phyloP scores from a whole-genome alignment of 2,888 invertebrate species.

The Charanyca ferruginea region DNA sequence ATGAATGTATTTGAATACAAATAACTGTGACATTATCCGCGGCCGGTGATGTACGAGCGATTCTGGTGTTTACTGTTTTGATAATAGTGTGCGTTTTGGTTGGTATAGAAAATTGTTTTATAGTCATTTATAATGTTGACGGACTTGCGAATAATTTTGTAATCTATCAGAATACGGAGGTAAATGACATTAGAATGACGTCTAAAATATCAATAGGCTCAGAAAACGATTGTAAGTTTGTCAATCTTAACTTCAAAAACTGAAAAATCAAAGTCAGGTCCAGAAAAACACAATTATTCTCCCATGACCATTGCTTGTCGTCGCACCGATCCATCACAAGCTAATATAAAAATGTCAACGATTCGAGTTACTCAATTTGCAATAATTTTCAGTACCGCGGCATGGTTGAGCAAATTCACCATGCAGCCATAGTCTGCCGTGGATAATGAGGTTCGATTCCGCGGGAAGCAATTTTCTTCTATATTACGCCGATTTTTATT shows the following conservation, averaged over 20 bases:
- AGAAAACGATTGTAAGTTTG: not conserved
- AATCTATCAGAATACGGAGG: constrained; percentile 28
- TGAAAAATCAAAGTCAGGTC: not conserved
- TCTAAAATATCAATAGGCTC: not conserved
- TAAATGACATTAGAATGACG: constrained; percentile 5
- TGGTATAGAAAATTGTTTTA: constrained; percentile 27
- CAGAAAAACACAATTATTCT: constrained; percentile 21
- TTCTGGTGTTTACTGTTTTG: constrained; percentile 54
- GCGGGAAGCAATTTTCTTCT: constrained; percentile 77
- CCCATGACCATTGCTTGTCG: constrained; percentile 52
- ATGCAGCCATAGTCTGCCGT: constrained; percentile 75
- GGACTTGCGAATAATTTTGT: constrained; percentile 55
- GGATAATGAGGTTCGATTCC: constrained; percentile 83
- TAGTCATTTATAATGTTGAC: constrained; percentile 47
- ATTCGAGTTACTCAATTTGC: constrained; percentile 75
- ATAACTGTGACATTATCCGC: constrained; percentile 64
- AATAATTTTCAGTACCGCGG: constrained; percentile 70
- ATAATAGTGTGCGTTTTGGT: constrained; percentile 55
- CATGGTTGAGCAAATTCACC: constrained; percentile 72
- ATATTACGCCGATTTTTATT: constrained; percentile 73
- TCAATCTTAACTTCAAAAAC: not conserved
- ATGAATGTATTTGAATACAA: constrained; percentile 76
- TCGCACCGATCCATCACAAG: constrained; percentile 57
- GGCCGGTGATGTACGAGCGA: constrained; percentile 43
- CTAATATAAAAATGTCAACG: constrained; percentile 68